These are phyloP conservation scores for Ephydatia muelleri DNA, from an alignment of 37 sponge, comb jelly and placozoan species.

Conservation along the genomic window DNA sequence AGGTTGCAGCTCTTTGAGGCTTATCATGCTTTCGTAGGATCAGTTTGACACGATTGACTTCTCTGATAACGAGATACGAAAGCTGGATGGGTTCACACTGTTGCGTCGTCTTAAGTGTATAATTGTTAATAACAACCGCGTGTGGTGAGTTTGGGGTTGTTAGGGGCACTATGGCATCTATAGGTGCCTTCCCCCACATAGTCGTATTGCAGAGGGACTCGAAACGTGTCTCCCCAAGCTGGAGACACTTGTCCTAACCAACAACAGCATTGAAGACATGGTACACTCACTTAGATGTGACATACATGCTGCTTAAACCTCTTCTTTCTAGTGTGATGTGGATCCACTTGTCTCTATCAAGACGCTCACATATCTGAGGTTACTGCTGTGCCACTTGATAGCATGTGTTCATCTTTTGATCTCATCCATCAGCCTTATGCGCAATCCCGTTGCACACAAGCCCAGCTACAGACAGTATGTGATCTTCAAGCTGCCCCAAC, in stretches of 20 bases:
- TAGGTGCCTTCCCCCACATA: background rate
- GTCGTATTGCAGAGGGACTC: slow-evolving; percentile 81
- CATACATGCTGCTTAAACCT: background rate
- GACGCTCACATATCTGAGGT: slow-evolving; percentile 72
- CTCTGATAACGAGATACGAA: slow-evolving; percentile 96
- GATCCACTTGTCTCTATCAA: slow-evolving; percentile 64
- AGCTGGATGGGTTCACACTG: slow-evolving; percentile 92
- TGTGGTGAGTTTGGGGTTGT: slow-evolving; percentile 71
- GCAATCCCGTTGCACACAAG: slow-evolving; percentile 89
- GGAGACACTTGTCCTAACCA: slow-evolving; percentile 80
- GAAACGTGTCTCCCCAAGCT: slow-evolving; percentile 74
- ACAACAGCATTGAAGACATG: slow-evolving; percentile 87
- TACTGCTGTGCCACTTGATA: background rate
- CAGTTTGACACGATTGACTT: slow-evolving; percentile 98
- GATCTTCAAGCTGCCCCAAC: slow-evolving; percentile 80
- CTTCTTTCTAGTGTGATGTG: slow-evolving; percentile 58
- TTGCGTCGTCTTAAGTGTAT: slow-evolving; percentile 83
- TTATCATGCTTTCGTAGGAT: slow-evolving; percentile 42
- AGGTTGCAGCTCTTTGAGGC: background rate
- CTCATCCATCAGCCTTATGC: slow-evolving; percentile 66
- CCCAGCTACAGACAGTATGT: slow-evolving; percentile 81
- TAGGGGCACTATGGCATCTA: background rate
- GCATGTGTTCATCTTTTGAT: background rate
- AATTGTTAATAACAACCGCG: slow-evolving; percentile 86
- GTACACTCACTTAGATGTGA: slow-evolving; percentile 21